Evolutionary conservation across 2,888 invertebrate species (phyloP), one percentile per base, ranked within the genome.

Genomic region (Drosophila mettleri): DNA sequence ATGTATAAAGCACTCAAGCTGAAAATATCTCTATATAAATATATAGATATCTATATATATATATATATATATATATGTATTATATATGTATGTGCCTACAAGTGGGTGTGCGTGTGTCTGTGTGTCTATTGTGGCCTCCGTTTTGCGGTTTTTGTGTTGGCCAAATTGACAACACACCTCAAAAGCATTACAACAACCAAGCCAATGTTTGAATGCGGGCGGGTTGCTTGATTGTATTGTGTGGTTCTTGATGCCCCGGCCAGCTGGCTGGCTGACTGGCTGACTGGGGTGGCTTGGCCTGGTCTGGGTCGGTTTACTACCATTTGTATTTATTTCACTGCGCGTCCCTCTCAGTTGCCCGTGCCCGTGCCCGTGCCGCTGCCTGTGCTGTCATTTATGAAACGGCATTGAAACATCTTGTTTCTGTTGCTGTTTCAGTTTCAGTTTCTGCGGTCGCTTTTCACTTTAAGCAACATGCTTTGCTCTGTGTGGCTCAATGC

Each of bases 261-360:
- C 16, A 16, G 36, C 36, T 36, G n/a, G 5, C 24, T 24, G 24
- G 24, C 24, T 24, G 24, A 24, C 24, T 41, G 46, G 14, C 1
- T 20, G 27, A 29, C 8, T 27, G 41, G 48, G 24, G 18, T 24
- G 59, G 33, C 12, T 20, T 10, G 41, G 4, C 8, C 8, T 43
- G 43, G 16, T 6, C 10, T 10, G 43, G n/a, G 16, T 14, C 16
- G 33, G 27, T 22, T 14, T 38, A 14, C 27, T 20, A 31, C 68
- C 86, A 69, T 88, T 85, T 80, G 81, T 88, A 80, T 80, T 79
- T 84, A 88, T 88, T 85, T 86, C 82, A 84, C 88, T 86, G 87
- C 69, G 24, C 55, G 48, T 18, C 9, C 31, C 48, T 10, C 57
- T 54, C 24, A 7, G 14, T 22, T 41, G n/a, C 36, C 38, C n/a